Percentiles rank a stretch among this genome's conserved stretches.
Evolutionary conservation across 2,797 vertebrate genomes (phyloP).

Genomic region (Manis javanica): DNA sequence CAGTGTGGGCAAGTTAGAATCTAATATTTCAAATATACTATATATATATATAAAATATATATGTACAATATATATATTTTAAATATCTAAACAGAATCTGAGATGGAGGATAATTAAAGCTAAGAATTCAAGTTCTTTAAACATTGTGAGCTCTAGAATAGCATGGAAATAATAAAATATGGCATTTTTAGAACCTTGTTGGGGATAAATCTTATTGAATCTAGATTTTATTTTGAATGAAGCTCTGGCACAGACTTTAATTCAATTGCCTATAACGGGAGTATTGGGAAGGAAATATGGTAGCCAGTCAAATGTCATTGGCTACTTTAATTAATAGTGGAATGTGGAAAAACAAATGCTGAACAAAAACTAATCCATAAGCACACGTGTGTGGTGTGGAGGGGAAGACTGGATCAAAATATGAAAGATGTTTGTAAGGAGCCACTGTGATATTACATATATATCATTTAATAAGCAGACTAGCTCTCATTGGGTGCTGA

Average conservation of each 20-base stretch:
- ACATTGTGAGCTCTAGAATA: neutral
- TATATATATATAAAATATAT: no score
- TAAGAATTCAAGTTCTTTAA: slow-evolving; percentile 11
- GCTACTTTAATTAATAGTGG: slow-evolving; percentile 24
- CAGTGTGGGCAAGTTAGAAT: neutral
- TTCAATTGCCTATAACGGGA: neutral
- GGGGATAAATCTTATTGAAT: neutral
- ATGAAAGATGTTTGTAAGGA: neutral
- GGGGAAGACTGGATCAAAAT: neutral
- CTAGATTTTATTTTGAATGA: slow-evolving; percentile 23
- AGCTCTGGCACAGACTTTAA: neutral
- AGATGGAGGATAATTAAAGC: neutral
- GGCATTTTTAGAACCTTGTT: neutral
- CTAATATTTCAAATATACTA: neutral
- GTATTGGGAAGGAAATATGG: neutral
- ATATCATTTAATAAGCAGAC: neutral
- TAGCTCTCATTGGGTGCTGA: neutral
- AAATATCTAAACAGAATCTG: neutral
- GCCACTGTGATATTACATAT: neutral
- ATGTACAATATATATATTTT: no score
- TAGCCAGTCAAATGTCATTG: neutral
- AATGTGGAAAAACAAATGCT: slow-evolving; percentile 17
- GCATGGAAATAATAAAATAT: neutral
- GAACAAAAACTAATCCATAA: neutral
- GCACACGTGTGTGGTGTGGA: neutral